Evolutionary conservation across 2,888 invertebrate genomes (phyloP).

Genomic region (Microctonus hyperodae): DNA sequence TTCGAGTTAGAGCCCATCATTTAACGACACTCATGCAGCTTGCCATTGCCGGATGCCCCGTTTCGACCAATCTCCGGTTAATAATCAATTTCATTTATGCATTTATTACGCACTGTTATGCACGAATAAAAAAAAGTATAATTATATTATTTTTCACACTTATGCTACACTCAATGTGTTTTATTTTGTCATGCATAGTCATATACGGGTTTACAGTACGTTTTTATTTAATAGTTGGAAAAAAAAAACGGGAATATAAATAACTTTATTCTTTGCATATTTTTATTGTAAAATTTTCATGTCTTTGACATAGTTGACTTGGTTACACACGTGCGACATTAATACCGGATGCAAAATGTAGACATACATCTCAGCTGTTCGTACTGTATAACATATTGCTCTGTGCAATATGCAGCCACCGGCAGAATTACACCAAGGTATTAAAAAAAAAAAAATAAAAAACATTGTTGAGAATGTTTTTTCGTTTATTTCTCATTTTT

Average conservation of each 20-base stretch:
- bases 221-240: neutral
- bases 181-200: neutral
- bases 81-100: conserved; percentile 56
- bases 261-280: neutral
- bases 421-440: neutral
- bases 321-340: conserved; percentile 10
- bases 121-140: neutral
- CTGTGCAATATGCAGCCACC: neutral
- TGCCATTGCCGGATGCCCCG: conserved; percentile 13
- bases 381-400: neutral
- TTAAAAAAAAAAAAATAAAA: neutral
- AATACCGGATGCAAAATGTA: conserved; percentile 11
- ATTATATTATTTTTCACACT: neutral
- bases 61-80: conserved; percentile 41
- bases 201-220: neutral
- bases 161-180: neutral
- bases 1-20: conserved; percentile 44
- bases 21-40: conserved; percentile 24
- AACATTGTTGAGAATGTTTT: neutral
- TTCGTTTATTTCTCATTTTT: neutral
- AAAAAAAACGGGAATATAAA: neutral
- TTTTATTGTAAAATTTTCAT: conserved; percentile 33
- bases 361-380: conserved; percentile 2
- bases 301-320: conserved; percentile 1
- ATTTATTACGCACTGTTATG: conserved; percentile 44